phyloP scores from a whole-genome alignment of 2,113 vertebrate species.

The Indicator indicator region DNA sequence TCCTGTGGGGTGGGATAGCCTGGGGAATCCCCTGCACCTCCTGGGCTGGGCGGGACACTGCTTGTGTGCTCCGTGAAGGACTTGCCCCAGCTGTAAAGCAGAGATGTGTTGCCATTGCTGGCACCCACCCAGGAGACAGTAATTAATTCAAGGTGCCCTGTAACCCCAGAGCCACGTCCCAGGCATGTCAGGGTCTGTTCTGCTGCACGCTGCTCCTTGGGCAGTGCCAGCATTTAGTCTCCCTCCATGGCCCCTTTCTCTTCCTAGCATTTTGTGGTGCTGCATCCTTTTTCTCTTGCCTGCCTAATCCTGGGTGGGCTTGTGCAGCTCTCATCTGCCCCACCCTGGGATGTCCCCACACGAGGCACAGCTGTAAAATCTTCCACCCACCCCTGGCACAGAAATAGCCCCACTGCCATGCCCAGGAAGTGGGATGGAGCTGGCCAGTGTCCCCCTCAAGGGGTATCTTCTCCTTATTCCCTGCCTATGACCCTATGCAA shows the following conservation, averaged over 20 bases:
- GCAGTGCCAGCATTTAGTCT: not conserved
- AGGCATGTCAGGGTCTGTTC: fast-evolving
- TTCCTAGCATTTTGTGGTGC: not conserved
- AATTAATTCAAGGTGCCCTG: not conserved
- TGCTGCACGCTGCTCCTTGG: fast-evolving
- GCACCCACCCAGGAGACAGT: not conserved
- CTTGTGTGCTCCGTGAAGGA: not conserved
- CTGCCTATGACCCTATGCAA: not conserved
- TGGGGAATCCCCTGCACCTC: not conserved
- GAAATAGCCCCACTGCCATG: not conserved
- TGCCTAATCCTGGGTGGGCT: not conserved
- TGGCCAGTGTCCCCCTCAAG: fast-evolving
- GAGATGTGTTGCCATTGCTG: not conserved
- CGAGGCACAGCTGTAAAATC: not conserved
- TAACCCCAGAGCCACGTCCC: not conserved
- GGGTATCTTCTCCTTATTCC: not conserved
- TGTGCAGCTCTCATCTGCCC: fast-evolving
- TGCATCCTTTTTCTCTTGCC: not conserved
- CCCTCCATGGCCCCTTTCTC: not conserved
- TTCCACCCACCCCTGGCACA: not conserved
- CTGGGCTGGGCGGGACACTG: fast-evolving
- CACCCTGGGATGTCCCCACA: not conserved
- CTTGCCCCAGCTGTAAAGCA: not conserved
- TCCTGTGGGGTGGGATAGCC: fast-evolving
- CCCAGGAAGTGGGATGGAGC: too few relatives aligned